Conservation (phyloP, 2,113 vertebrate species). For the Nycticryphes semicollaris region DNA sequence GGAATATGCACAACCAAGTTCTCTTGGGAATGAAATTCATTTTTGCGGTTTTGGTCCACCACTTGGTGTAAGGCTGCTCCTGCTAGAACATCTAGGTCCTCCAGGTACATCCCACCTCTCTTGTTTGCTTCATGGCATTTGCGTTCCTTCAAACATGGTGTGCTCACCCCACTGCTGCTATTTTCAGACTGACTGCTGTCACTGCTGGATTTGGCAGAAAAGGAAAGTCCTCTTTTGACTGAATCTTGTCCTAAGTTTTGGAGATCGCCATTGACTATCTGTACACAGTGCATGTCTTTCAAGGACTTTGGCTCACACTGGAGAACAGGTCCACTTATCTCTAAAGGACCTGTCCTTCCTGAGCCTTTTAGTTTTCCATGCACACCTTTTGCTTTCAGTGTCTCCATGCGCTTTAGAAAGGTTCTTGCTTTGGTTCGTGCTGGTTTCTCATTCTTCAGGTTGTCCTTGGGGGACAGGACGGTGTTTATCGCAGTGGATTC, state of each 20-base stretch:
- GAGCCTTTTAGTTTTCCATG: constrained; percentile 79
- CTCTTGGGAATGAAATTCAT: constrained; percentile 92
- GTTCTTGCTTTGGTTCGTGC: constrained; percentile 86
- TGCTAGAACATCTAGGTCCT: constrained; percentile 86
- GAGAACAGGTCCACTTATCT: constrained; percentile 86
- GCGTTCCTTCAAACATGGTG: constrained; percentile 82
- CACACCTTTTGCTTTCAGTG: constrained; percentile 83
- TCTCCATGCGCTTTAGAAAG: constrained; percentile 91
- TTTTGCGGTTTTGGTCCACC: constrained; percentile 79
- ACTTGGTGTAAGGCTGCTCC: constrained; percentile 71
- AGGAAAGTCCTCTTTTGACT: constrained; percentile 42
- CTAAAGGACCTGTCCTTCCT: constrained; percentile 73
- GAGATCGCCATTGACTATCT: constrained; percentile 82
- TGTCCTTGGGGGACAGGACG: constrained; percentile 70
- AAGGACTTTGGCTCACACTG: constrained; percentile 85
- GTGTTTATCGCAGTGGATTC: constrained; percentile 71
- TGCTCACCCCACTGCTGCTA: constrained; percentile 81
- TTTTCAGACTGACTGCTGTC: constrained; percentile 84
- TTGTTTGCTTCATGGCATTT: constrained; percentile 84
- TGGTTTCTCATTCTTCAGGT: constrained; percentile 84
- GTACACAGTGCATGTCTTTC: constrained; percentile 80
- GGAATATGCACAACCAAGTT: constrained; percentile 92
- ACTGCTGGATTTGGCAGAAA: constrained; percentile 74
- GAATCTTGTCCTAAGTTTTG: constrained; percentile 36
- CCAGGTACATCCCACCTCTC: constrained; percentile 90